These are phyloP conservation scores for Myotis findleyi DNA, from an alignment of 2,797 vertebrate genomes.

Conservation along the genomic window DNA sequence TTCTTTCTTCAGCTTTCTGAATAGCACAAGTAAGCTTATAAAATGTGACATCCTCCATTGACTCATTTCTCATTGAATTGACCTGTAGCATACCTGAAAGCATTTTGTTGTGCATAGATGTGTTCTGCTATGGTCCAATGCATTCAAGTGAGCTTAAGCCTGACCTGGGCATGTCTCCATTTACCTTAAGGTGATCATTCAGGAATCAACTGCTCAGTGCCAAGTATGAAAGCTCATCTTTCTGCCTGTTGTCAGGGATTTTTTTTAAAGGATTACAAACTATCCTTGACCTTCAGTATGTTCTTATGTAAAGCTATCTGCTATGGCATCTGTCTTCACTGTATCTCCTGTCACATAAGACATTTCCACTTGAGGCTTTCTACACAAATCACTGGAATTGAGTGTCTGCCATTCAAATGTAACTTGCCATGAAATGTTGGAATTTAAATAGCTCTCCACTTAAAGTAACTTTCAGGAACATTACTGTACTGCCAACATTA, in stretches of 20 bases:
- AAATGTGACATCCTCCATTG: constrained; percentile 64
- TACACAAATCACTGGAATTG: constrained; percentile 37
- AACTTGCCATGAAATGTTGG: not conserved
- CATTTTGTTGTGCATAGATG: constrained; percentile 81
- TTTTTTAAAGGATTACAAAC: constrained; percentile 42
- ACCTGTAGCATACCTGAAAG: constrained; percentile 88
- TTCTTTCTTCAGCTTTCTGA: constrained; percentile 75
- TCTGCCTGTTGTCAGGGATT: constrained; percentile 66
- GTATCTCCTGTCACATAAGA: not conserved
- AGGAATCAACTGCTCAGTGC: constrained; percentile 79
- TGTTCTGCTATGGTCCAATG: constrained; percentile 80
- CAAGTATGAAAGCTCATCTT: constrained; percentile 77
- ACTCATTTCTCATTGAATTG: constrained; percentile 79
- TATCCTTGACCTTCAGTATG: constrained; percentile 71
- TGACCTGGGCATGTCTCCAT: constrained; percentile 82
- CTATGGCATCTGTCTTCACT: constrained; percentile 55
- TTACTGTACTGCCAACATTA: not conserved
- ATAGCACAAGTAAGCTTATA: constrained; percentile 79
- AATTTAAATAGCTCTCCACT: constrained; percentile 60
- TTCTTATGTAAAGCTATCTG: constrained; percentile 71
- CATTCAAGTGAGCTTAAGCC: constrained; percentile 80
- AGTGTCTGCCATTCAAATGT: constrained; percentile 52
- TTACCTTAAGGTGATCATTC: constrained; percentile 86
- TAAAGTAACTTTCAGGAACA: constrained; percentile 44
- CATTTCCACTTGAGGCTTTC: constrained; percentile 66